These are phyloP conservation scores for Chelonus formosanus DNA, from an alignment of 2,888 invertebrate genomes.

Conservation along the genomic window DNA sequence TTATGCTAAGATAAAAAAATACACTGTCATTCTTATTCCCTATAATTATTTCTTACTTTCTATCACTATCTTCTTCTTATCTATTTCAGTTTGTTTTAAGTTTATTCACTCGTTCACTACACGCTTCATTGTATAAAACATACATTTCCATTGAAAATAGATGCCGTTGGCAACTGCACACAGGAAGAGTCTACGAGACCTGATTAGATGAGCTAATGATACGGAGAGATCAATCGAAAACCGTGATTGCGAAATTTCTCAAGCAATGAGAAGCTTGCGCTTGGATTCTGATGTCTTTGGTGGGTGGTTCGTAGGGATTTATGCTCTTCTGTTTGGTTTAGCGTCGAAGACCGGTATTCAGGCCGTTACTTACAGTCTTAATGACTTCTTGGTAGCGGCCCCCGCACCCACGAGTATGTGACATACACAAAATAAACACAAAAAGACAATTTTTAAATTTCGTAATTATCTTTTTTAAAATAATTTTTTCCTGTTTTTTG, in stretches of 20 bases:
- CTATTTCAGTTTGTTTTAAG: no score
- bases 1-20: no score
- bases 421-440: slow-evolving; percentile 23
- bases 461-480: no score
- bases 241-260: background rate
- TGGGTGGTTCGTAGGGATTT: slow-evolving; percentile 11
- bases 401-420: slow-evolving; percentile 37
- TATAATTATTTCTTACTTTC: no score
- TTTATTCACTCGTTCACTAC: no score
- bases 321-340: slow-evolving; percentile 7
- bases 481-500: no score
- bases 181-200: slow-evolving; percentile 10
- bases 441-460: no score
- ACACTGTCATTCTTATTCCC: no score
- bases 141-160: no score
- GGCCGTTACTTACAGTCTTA: slow-evolving; percentile 41
- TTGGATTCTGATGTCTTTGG: slow-evolving; percentile 7
- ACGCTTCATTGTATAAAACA: no score
- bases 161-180: no score
- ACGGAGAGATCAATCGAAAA: slow-evolving; percentile 4
- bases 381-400: slow-evolving; percentile 47
- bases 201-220: slow-evolving; percentile 6
- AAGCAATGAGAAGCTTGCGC: background rate
- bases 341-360: slow-evolving; percentile 36
- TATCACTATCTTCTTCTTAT: no score